Conservation (phyloP, 2,888 invertebrate species). For the Choristoneura rosaceana region DNA sequence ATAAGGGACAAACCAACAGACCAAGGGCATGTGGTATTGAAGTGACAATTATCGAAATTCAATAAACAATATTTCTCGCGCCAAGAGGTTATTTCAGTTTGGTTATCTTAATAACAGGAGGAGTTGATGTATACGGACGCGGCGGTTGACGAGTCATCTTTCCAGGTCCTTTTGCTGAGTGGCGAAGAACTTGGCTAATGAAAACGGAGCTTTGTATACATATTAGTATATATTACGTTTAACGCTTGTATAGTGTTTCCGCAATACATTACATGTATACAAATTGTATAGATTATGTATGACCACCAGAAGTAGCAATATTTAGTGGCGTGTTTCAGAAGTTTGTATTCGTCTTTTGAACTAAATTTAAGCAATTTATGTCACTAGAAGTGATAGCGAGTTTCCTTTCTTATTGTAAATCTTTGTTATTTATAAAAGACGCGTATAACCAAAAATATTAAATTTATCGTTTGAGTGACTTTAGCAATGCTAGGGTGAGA, state of each 20-base stretch:
- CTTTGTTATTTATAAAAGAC: neutral
- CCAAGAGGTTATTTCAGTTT: neutral
- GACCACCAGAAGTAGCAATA: neutral
- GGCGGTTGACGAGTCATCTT: conserved; percentile 74
- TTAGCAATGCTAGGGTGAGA: conserved; percentile 11
- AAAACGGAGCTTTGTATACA: neutral
- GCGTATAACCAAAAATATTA: conserved; percentile 21
- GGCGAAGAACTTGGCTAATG: conserved; percentile 63
- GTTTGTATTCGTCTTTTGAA: conserved; percentile 20
- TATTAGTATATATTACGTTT: neutral
- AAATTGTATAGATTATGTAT: neutral
- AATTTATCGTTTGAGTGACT: conserved; percentile 9
- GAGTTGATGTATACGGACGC: conserved; percentile 78
- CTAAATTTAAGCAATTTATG: conserved; percentile 42
- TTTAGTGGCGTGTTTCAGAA: conserved; percentile 5
- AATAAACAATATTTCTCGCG: neutral
- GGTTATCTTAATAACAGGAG: conserved; percentile 61
- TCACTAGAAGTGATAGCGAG: conserved; percentile 52
- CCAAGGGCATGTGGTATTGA: neutral
- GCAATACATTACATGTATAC: conserved; percentile 1
- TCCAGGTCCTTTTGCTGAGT: conserved; percentile 75
- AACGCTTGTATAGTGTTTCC: neutral
- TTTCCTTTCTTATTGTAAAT: conserved; percentile 5
- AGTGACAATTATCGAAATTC: neutral
- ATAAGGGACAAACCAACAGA: too few relatives aligned